Evolutionary conservation across 2,113 vertebrate genomes (phyloP).

Genomic region (Spizaetus ornatus): DNA sequence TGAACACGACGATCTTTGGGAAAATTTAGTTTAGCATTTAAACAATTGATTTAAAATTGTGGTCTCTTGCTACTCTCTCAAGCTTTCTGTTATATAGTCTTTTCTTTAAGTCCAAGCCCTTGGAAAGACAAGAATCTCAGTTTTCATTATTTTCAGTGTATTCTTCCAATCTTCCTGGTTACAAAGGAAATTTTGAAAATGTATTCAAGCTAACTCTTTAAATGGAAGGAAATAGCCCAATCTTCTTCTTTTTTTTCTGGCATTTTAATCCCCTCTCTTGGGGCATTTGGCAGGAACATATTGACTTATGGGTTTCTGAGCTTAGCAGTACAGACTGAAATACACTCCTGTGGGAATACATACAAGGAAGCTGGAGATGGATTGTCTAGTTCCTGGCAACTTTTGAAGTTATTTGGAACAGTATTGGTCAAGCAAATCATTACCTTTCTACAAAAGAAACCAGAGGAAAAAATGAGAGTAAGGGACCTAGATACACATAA

Average conservation of each 20-base stretch:
- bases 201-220: not conserved
- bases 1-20: not conserved
- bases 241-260: not conserved
- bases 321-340: not conserved
- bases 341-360: not conserved
- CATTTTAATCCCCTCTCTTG: not conserved
- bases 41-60: not conserved
- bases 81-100: not conserved
- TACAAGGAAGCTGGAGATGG: not conserved
- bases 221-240: not conserved
- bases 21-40: not conserved
- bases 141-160: not conserved
- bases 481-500: not conserved
- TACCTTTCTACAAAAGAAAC: not conserved
- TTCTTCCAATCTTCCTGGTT: not conserved
- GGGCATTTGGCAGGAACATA: not conserved
- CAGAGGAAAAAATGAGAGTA: not conserved
- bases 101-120: not conserved
- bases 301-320: not conserved
- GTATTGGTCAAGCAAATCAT: not conserved
- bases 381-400: not conserved
- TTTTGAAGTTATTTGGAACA: not conserved
- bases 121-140: not conserved
- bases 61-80: not conserved
- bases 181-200: not conserved